Base-by-base conservation (phyloP, 2,888 invertebrate species). In the Peribatodes rhomboidaria region DNA sequence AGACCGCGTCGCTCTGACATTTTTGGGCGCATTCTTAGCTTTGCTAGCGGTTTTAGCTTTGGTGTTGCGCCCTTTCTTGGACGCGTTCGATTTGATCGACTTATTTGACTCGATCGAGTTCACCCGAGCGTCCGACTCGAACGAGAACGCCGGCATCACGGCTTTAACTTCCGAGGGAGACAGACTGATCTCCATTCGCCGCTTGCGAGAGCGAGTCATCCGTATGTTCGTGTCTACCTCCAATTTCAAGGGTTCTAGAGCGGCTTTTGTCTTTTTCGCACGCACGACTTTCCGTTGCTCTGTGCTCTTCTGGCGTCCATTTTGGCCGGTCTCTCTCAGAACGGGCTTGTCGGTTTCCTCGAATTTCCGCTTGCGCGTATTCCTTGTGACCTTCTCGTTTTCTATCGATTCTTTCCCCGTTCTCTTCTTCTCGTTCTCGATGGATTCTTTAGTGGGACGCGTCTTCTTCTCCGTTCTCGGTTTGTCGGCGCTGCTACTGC, bases 351-450 rank as follows among this genome's bases (percentile, higher is more conserved):
- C 75, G 0, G 77, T 75, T 27, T 92, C 91, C 10, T 90, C 90
- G 56, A 84, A 78, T 14, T 82, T 85, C 20, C 92, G 72, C 67
- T 93, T 93, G 0, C 92, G 75, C 0, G 90, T 91, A 3, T 72
- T 79, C 54, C 87, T 76, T 0, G 85, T 83, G 1, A 79, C 77
- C 0, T 89, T 92, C 18, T 92, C 90, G 50, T 93, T 93, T 65
- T 93, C 92, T 53, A 92, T 92, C 0, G 92, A 92, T 68, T 93
- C 92, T 65, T 92, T 92, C 1, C 88, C 87, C 1, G 81, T 77
- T 50, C 89, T 74, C 58, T 83, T 83, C 1, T 90, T 90, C 13
- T 90, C 89, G 37, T 90, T 92, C 64, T 92, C 66, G 54, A 89
- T 88, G 0, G 90, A 91, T 68, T 92, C 91, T 62, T 91, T 92